Conservation (phyloP, 2,888 invertebrate genomes). For the Catocala sponsa region DNA sequence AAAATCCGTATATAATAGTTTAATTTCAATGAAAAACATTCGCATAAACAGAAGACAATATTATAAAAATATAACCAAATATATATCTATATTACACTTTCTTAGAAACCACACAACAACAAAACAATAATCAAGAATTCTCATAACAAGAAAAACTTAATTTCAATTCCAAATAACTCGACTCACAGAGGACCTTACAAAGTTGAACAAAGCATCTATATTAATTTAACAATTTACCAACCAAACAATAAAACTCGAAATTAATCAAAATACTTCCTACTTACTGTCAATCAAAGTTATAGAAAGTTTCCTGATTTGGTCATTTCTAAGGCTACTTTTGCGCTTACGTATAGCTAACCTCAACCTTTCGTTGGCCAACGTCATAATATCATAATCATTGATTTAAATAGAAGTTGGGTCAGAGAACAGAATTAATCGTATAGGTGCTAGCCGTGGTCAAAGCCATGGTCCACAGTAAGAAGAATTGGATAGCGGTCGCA, state of each 20-base stretch:
- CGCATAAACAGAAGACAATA: no score
- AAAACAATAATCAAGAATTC: constrained; percentile 4
- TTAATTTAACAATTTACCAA: constrained; percentile 20
- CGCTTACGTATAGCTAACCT: no score
- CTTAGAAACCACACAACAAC: neutral
- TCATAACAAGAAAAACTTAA: constrained; percentile 12
- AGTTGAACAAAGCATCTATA: constrained; percentile 15
- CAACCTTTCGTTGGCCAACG: no score
- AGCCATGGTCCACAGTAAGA: no score
- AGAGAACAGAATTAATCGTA: no score
- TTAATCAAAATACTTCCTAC: constrained; percentile 23
- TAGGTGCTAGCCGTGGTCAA: no score
- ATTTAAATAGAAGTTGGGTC: no score
- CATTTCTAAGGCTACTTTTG: neutral
- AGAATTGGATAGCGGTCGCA: no score
- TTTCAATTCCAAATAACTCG: constrained; percentile 14
- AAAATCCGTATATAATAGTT: no score
- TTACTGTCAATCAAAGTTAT: constrained; percentile 19
- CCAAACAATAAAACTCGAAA: constrained; percentile 11
- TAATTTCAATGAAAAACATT: no score
- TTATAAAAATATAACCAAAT: neutral
- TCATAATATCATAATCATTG: no score
- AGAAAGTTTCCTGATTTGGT: constrained; percentile 6
- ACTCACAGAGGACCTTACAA: constrained; percentile 5
- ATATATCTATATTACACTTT: neutral